Evolutionary conservation across 2,113 vertebrate genomes (phyloP), one percentile per base, ranked within the genome.

Genomic region (Paedocypris sp.): DNA sequence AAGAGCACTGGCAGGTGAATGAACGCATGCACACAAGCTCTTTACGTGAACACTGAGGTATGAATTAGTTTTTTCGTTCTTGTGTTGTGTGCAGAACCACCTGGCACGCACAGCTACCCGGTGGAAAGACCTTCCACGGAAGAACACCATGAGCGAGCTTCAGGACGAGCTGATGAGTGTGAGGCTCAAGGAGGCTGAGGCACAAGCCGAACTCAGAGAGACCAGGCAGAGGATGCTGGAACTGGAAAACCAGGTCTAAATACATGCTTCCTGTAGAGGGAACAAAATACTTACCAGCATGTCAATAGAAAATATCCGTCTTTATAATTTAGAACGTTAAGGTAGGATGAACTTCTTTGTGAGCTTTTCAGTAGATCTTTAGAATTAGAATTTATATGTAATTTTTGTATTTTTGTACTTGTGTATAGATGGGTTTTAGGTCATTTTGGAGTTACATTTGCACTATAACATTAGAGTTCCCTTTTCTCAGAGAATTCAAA

Each of bases 121-220:
- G 70, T 98, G 95, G 94, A 97, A 94, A 81, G 95, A 98, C 69
- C 86, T 82, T 52, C 81, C 89, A 4, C 89, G 78, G 75, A 99
- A 92, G 81, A 97, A 94, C 53, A 60, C 92, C 0, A 26, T 90
- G 62, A 86, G 86, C 46, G 95, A 98, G 72, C 84, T 99, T 10
- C 95, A 99, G 77, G 95, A 96, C 65, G 93, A 99, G 69, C 81
- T 99, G 60, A 98, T 99, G 95, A 92, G 85, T 7, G 91, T 91
- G 43, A 85, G 93, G 59, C 74, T 99, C 36, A 84, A 85, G 51
- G 95, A 97, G 74, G 95, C 94, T 1, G 95, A 99, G 83, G 91
- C 87, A 29, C 94, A 94, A 54, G 95, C 93, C 3, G 91, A 93
- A 71, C 78, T 98, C 43, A 81, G 84, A 43, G 95, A 98, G 75